Base-by-base conservation (phyloP, 2,797 vertebrate species). In the Otus scops region DNA sequence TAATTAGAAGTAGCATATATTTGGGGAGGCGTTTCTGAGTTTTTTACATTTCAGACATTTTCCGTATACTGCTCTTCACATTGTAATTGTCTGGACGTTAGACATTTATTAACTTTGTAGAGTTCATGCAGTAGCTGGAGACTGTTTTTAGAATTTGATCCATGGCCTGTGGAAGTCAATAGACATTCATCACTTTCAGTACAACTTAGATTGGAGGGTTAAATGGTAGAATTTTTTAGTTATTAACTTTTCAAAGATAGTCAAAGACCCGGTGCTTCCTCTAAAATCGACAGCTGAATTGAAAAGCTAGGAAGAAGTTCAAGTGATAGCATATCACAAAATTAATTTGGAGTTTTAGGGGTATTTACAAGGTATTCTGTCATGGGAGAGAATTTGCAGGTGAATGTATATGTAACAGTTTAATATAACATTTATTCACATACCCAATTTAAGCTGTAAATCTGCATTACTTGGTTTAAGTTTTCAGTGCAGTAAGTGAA, bases 51-150 rank as follows among this genome's bases (percentile, higher is more conserved):
- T 90, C 18, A 24, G 30, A 10, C 22, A 8, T 65, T 93, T 93
- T 95, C 57, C 7, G 3, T 92, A 26, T 69, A 47, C n/a, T 69
- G 20, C 41, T 82, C 51, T 81, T 91, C 48, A 57, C 13, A 6
- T 93, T 59, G 39, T 79, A 94, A 59, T 79, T 82, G 57, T 93
- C 93, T 85, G 61, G 54, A 64, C 2, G 8, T 92, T 96, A 95
- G 96, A 90, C 77, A 97, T 81, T 96, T 87, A 95, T 96, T 97
- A 97, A 97, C 94, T 95, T 92, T 39, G 80, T 79, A 65, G 93
- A 76, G 80, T 76, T 92, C 91, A 67, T 93, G 90, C 93, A 74
- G 92, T 95, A 95, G 96, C 70, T 0, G 6, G 51, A 86, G 39
- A 73, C 83, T 65, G 69, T 19, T 95, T 95, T 95, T 94, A 93